These are phyloP conservation scores for Zaprionus tsacasi DNA, from an alignment of 1,140 invertebrate species.

Conservation along the genomic window DNA sequence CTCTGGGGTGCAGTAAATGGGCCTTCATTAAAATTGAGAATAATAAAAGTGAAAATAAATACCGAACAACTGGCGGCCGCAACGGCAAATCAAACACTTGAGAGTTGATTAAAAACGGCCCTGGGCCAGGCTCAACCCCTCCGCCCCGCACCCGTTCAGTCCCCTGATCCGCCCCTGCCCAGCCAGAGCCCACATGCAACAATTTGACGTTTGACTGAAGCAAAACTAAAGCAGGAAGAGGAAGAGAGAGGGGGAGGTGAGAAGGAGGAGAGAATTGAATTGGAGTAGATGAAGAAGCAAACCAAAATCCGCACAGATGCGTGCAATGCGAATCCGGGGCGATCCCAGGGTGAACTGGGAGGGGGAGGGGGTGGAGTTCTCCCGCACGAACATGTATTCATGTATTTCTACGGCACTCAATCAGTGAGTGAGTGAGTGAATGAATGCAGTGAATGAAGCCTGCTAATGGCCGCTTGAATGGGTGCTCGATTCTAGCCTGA, in stretches of 20 bases:
- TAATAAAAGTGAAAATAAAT: conserved; percentile 77
- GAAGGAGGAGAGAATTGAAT: neutral
- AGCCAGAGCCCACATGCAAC: conserved; percentile 67
- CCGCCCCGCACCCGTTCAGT: neutral
- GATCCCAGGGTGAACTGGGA: no score
- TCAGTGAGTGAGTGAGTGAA: conserved; percentile 6
- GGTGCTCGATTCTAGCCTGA: conserved; percentile 10
- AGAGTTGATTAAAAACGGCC: conserved; percentile 72
- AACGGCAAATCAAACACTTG: conserved; percentile 79
- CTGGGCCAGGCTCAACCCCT: conserved; percentile 9
- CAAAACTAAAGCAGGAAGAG: conserved; percentile 31
- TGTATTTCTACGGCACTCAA: neutral
- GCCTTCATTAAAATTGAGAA: conserved; percentile 80
- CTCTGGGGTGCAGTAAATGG: conserved; percentile 67
- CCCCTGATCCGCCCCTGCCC: neutral
- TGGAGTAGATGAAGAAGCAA: conserved; percentile 2
- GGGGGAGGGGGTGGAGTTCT: conserved; percentile 1
- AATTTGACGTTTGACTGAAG: conserved; percentile 75
- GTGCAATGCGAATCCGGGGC: conserved; percentile 34
- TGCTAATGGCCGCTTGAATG: conserved; percentile 34
- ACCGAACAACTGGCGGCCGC: conserved; percentile 47
- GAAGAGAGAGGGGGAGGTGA: neutral
- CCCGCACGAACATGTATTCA: conserved; percentile 5
- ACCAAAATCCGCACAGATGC: conserved; percentile 67
- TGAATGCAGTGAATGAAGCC: conserved; percentile 17